Evolutionary conservation across 2,888 invertebrate genomes (phyloP).

Genomic region (Poecilobothrus nobilitatus): DNA sequence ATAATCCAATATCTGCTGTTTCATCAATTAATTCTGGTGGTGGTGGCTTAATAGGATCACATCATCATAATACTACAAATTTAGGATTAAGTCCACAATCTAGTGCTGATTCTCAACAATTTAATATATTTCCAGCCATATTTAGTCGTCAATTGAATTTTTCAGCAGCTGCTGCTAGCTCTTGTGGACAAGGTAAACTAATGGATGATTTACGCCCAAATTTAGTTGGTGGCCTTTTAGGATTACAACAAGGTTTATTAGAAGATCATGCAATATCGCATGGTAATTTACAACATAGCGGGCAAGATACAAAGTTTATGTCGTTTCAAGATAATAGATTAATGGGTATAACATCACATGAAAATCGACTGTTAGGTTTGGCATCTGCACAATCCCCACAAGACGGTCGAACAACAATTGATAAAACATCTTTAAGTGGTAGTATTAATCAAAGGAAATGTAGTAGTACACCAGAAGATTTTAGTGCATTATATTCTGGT

Average conservation of each 20-base stretch:
- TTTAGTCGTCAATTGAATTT: constrained; percentile 84
- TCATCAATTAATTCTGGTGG: background rate
- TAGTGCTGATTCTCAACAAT: constrained; percentile 57
- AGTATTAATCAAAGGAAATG: constrained; percentile 53
- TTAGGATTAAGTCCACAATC: constrained; percentile 43
- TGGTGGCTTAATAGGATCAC: background rate
- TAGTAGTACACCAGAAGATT: constrained; percentile 83
- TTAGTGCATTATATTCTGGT: constrained; percentile 72
- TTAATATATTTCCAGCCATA: constrained; percentile 86
- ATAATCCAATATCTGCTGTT: background rate
- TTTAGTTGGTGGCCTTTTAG: constrained; percentile 67
- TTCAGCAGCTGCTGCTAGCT: constrained; percentile 51
- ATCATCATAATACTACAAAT: constrained; percentile 30
- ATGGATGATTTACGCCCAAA: constrained; percentile 84
- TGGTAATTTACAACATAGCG: constrained; percentile 45
- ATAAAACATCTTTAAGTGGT: constrained; percentile 38
- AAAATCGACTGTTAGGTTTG: constrained; percentile 42
- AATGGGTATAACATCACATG: constrained; percentile 43
- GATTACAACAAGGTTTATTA: constrained; percentile 66
- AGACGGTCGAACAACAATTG: constrained; percentile 49
- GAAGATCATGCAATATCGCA: constrained; percentile 61
- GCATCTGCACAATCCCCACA: constrained; percentile 45
- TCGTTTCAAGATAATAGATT: constrained; percentile 45
- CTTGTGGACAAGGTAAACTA: constrained; percentile 67
- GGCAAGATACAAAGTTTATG: constrained; percentile 45